Percentiles rank a stretch among this genome's conserved stretches.
Evolutionary conservation across 2,888 invertebrate genomes (phyloP).

Genomic region (Noctua pronuba): DNA sequence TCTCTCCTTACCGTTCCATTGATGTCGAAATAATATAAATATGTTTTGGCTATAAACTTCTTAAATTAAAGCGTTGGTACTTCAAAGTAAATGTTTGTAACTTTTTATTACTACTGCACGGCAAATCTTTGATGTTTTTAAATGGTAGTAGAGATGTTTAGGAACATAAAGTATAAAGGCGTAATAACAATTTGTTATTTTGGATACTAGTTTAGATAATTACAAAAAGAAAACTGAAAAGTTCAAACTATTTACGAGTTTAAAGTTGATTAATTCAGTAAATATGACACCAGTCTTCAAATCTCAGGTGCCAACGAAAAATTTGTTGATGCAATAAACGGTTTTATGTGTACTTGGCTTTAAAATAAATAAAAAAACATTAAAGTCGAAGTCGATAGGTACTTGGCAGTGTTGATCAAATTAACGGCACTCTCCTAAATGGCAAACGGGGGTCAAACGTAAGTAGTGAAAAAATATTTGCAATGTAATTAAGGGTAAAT

Average conservation of each 20-base stretch:
- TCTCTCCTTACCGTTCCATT: constrained; percentile 21
- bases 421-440: constrained; percentile 37
- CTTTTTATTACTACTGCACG: constrained; percentile 29
- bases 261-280: background rate
- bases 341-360: background rate
- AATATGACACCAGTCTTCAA: background rate
- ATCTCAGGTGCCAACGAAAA: background rate
- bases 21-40: constrained; percentile 50
- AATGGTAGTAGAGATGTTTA: constrained; percentile 22
- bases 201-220: background rate
- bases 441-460: constrained; percentile 12
- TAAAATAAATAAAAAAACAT: background rate
- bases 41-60: constrained; percentile 36
- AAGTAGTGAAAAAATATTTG: constrained; percentile 44
- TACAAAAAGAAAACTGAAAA: background rate
- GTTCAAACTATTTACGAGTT: background rate
- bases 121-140: constrained; percentile 54
- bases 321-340: background rate
- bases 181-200: background rate
- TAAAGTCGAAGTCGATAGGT: background rate
- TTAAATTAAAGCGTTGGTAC: constrained; percentile 19
- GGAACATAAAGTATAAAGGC: background rate
- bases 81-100: constrained; percentile 52
- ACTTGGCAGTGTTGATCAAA: constrained; percentile 6
- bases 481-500: constrained; percentile 46